These are phyloP conservation scores for Dexiosoma caninum DNA, from an alignment of 2,888 invertebrate species.

Conservation along the genomic window DNA sequence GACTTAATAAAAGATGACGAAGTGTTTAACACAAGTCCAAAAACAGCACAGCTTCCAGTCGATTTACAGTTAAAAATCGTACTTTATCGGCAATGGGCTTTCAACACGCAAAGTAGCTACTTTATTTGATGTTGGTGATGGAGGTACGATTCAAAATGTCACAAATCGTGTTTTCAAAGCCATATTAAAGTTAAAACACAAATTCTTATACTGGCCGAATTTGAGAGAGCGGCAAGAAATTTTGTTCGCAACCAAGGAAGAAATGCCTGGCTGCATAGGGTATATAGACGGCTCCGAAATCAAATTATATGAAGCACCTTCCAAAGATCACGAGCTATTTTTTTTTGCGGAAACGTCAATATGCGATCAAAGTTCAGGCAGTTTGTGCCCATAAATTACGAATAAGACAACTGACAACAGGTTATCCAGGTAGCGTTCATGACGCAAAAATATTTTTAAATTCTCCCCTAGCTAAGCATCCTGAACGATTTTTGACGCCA, in stretches of 20 bases:
- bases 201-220: slow-evolving; percentile 45
- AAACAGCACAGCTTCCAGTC: no score
- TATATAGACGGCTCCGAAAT: slow-evolving; percentile 55
- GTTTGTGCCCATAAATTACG: slow-evolving; percentile 42
- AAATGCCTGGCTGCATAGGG: slow-evolving; percentile 54
- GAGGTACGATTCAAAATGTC: slow-evolving; percentile 43
- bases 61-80: no score
- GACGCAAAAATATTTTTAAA: slow-evolving; percentile 54
- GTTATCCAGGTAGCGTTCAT: slow-evolving; percentile 47
- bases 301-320: slow-evolving; percentile 45
- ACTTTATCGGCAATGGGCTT: no score
- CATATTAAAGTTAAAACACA: slow-evolving; percentile 17
- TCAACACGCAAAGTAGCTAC: neutral
- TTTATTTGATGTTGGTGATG: slow-evolving; percentile 46
- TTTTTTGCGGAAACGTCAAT: slow-evolving; percentile 48
- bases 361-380: slow-evolving; percentile 42
- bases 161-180: slow-evolving; percentile 44
- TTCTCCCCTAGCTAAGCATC: slow-evolving; percentile 33
- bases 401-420: slow-evolving; percentile 41
- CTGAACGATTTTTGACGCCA: slow-evolving; percentile 24
- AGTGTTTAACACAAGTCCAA: no score
- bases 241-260: slow-evolving; percentile 19
- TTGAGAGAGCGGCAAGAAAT: slow-evolving; percentile 24
- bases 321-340: slow-evolving; percentile 4
- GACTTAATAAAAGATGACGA: no score